These are phyloP conservation scores for Takifugu ocellatus DNA, from an alignment of 2,797 vertebrate genomes.

Conservation along the genomic window DNA sequence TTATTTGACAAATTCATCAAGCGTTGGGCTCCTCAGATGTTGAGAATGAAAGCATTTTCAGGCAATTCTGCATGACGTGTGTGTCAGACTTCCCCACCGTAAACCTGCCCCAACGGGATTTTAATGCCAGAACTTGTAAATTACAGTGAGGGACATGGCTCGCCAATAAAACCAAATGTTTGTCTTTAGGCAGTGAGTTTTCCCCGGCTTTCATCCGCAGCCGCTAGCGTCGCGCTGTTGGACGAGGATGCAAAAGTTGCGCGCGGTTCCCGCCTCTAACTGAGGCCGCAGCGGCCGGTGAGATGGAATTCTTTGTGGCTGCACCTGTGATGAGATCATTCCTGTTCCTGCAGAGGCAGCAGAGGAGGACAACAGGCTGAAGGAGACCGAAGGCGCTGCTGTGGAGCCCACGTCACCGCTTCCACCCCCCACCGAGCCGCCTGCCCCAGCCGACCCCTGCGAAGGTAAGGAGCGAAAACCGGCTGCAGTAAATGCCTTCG, in stretches of 20 bases:
- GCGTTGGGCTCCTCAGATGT: constrained; percentile 18
- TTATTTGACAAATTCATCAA: not conserved
- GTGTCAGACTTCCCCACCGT: constrained; percentile 40
- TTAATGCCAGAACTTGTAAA: constrained; percentile 60
- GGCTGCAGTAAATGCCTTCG: constrained; percentile 18
- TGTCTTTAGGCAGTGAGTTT: constrained; percentile 68
- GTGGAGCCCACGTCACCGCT: constrained; percentile 34
- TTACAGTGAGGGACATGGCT: constrained; percentile 65
- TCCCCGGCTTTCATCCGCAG: constrained; percentile 51
- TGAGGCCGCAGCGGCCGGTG: constrained; percentile 19
- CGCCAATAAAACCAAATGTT: constrained; percentile 68
- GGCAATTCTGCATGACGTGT: constrained; percentile 21
- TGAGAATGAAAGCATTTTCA: constrained; percentile 18
- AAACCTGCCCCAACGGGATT: constrained; percentile 68
- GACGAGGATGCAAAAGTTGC: constrained; percentile 33
- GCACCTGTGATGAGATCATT: constrained; percentile 42
- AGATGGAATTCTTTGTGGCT: constrained; percentile 39
- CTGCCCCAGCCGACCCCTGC: constrained; percentile 59
- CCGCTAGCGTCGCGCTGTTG: constrained; percentile 21
- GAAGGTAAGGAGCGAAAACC: constrained; percentile 62
- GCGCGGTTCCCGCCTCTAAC: constrained; percentile 37
- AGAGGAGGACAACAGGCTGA: constrained; percentile 70
- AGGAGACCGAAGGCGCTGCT: constrained; percentile 46
- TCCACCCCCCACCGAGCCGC: constrained; percentile 32
- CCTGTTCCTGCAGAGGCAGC: constrained; percentile 54